A percentile compares a stretch with the other conserved stretches of the same genome.
Conservation (phyloP, 2,797 vertebrate species). For the Tangara arthus region DNA sequence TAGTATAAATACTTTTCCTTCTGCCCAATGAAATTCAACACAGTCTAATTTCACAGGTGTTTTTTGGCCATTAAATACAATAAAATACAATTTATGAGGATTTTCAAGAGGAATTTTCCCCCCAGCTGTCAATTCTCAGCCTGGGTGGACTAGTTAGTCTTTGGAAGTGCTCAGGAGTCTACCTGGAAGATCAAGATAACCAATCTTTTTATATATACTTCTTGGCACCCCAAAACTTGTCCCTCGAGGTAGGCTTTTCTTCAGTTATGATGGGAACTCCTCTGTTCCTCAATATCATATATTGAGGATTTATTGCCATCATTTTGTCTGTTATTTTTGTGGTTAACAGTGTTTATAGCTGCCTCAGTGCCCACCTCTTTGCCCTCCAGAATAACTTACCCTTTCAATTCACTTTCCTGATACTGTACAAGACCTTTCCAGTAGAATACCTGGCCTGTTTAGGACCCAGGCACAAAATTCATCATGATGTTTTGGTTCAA, state of each 20-base stretch:
- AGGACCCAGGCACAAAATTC: background rate
- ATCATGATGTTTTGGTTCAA: background rate
- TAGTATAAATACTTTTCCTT: background rate
- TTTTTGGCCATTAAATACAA: background rate
- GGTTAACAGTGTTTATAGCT: background rate
- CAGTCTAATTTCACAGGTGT: background rate
- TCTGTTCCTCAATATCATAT: background rate
- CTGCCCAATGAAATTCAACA: background rate
- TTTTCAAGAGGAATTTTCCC: background rate
- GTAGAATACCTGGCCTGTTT: background rate
- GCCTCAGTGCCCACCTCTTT: background rate
- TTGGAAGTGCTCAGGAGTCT: background rate
- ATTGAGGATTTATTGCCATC: background rate
- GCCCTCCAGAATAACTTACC: background rate
- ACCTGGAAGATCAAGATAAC: background rate
- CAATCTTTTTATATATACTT: background rate
- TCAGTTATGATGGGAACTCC: background rate
- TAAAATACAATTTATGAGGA: background rate
- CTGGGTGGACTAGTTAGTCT: background rate
- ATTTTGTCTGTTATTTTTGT: background rate
- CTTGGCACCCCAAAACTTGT: background rate
- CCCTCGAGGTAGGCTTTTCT: background rate
- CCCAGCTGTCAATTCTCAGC: background rate
- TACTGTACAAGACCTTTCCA: background rate
- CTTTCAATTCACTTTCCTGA: background rate